phyloP scores from a whole-genome alignment of 2,797 vertebrate species.

The Melopsittacus undulatus region DNA sequence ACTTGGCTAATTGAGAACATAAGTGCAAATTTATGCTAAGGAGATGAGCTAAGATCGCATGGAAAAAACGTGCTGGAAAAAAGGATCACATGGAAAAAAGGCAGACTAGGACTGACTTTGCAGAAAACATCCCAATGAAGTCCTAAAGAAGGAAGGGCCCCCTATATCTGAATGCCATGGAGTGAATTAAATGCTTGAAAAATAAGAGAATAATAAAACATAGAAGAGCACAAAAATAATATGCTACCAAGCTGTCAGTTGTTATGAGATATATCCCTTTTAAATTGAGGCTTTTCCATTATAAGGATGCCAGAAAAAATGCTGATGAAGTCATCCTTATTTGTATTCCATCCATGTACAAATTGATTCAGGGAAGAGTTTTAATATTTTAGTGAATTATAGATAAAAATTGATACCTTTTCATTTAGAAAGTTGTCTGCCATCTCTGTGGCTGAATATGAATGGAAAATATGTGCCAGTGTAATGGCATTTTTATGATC shows the following conservation, averaged over 20 bases:
- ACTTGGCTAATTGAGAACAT: not conserved
- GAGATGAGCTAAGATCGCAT: not conserved
- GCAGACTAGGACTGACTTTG: not conserved
- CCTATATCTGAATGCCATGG: not conserved
- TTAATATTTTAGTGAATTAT: not conserved
- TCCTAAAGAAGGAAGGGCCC: not conserved
- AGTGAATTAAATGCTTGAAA: not conserved
- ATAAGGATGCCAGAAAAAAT: not conserved
- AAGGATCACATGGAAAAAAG: too few relatives aligned
- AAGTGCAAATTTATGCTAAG: not conserved
- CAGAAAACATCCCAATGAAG: not conserved
- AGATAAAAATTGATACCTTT: not conserved
- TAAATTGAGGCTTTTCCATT: not conserved
- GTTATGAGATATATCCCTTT: not conserved
- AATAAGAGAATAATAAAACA: not conserved
- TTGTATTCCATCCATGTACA: not conserved
- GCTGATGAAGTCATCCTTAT: not conserved
- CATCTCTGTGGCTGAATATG: not conserved
- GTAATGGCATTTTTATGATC: conserved; percentile 1
- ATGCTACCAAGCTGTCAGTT: not conserved
- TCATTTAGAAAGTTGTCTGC: not conserved
- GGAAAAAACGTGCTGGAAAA: not conserved
- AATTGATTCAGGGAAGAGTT: not conserved
- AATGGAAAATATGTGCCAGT: not conserved
- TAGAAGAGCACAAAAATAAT: not conserved